Conservation (phyloP, 2,888 invertebrate species). For the Oeneis ivallda region DNA sequence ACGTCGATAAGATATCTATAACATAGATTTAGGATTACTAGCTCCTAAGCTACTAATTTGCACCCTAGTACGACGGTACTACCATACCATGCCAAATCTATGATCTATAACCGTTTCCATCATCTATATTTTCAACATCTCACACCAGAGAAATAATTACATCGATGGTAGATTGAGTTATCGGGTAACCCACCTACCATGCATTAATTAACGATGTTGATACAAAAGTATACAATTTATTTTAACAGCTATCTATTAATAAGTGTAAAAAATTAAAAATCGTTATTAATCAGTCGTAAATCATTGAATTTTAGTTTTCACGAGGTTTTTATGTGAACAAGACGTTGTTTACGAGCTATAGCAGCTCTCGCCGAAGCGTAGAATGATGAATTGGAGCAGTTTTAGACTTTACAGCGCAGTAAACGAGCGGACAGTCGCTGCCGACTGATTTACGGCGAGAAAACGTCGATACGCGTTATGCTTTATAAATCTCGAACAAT, state of each 20-base stretch:
- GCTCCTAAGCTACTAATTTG: too few relatives aligned
- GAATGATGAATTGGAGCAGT: slow-evolving; percentile 15
- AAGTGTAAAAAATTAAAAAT: slow-evolving; percentile 4
- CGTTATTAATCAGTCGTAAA: not conserved
- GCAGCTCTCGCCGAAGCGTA: not conserved
- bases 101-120: too few relatives aligned
- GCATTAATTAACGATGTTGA: slow-evolving; percentile 1
- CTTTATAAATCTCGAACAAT: slow-evolving; percentile 24
- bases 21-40: too few relatives aligned
- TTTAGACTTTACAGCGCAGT: slow-evolving; percentile 3
- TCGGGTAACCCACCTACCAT: too few relatives aligned
- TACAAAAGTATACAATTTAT: not conserved
- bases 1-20: too few relatives aligned
- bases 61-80: too few relatives aligned
- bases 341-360: slow-evolving; percentile 3
- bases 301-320: not conserved
- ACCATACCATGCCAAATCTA: too few relatives aligned
- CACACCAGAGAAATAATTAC: too few relatives aligned
- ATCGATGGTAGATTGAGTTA: too few relatives aligned
- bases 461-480: slow-evolving; percentile 28
- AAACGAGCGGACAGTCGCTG: not conserved
- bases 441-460: slow-evolving; percentile 26
- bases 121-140: too few relatives aligned
- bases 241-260: not conserved
- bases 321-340: slow-evolving; percentile 1